Evolutionary conservation across 64 coral and sea anemone genomes (phyloP), one percentile per base, ranked within the genome.

Genomic region (Stichodactyla helianthus): DNA sequence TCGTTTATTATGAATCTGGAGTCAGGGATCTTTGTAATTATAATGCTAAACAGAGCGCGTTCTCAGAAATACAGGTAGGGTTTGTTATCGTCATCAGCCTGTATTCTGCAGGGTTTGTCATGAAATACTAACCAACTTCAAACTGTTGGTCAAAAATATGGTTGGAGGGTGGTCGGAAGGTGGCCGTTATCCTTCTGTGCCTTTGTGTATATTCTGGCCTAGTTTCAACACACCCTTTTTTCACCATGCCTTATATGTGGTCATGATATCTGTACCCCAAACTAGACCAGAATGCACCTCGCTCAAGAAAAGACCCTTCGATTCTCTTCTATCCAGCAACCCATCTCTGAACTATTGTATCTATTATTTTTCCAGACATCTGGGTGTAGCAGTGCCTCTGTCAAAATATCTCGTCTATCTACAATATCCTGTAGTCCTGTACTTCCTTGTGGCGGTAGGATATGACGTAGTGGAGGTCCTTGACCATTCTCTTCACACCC

Each of bases 361-460:
- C 22, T 22, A 8, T 65, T 65, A 1, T 65, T 83, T 56, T 80
- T 26, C 50, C 87, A 89, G 87, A 17, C 87, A 83, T 82, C 35
- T 83, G 14, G 59, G 79, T 22, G 79, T 89, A 16, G n/a, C 87
- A 7, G 77, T 89, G 0, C 86, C 59, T 4, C 44, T 89, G 15
- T 83, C 87, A 54, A 58, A 51, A n/a, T 54, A 12, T 44, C 61
- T 82, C 20, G 44, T 81, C 54, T 78, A 82, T 22, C 79, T 89
- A 52, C 61, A 82, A 52, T 89, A 89, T 44, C 64, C 63, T 23
- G 79, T 89, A 13, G 35, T 27, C 44, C 2, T 81, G 58, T 89
- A 89, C 26, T 89, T 89, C 54, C 79, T 89, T 44, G 19, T 82
- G 23, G 79, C 87, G 54, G n/a, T 83, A 62, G 87, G 79, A 4